Conservation (phyloP, 2,113 vertebrate genomes). For the Mesocricetus auratus region DNA sequence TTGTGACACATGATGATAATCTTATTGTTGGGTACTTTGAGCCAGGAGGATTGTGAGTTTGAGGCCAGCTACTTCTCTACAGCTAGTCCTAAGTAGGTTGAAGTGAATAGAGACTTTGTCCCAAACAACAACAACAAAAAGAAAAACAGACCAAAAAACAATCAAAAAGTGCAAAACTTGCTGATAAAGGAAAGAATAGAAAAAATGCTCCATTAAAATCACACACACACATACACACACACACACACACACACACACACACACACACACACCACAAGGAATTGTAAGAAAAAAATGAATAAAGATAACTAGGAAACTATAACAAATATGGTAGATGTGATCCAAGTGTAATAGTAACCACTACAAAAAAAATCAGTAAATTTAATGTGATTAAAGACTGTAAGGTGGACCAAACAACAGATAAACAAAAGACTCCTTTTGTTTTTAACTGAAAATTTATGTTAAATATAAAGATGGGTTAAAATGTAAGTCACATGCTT, state of each 20-base stretch:
- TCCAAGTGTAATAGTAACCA: neutral
- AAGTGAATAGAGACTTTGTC: neutral
- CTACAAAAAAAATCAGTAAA: neutral
- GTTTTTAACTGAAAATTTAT: neutral
- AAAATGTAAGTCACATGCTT: neutral
- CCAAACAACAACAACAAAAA: neutral
- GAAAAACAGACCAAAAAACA: neutral
- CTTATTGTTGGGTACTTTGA: neutral
- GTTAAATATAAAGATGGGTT: neutral
- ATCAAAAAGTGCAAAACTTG: neutral
- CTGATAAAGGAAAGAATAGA: neutral
- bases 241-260: no score
- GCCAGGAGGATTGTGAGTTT: neutral
- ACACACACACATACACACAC: neutral
- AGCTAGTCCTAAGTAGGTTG: neutral
- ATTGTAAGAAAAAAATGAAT: neutral
- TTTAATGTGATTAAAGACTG: neutral
- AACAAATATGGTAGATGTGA: neutral
- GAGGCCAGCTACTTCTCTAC: neutral
- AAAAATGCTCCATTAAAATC: neutral
- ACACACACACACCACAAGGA: neutral
- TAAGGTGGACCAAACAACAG: neutral
- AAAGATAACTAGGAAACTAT: neutral
- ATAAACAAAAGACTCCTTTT: neutral
- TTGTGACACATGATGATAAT: neutral